Evolutionary conservation across 2,113 vertebrate genomes (phyloP), one percentile per base, ranked within the genome.

Genomic region (Neolamprologus toae): DNA sequence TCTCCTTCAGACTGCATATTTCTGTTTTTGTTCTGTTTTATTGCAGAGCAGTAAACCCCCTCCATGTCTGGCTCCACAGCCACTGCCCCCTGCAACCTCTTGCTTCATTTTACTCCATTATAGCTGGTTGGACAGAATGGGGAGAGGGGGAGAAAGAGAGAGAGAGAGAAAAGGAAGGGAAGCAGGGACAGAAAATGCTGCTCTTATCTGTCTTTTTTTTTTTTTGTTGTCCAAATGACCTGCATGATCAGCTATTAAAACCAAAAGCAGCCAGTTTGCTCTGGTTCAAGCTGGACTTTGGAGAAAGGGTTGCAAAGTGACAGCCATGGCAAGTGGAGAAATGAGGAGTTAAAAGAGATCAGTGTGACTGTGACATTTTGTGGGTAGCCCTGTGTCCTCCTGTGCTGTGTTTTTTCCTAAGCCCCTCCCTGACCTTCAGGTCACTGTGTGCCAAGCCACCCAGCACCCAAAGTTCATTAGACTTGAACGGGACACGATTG

Each of bases 11-110:
- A 92, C 85, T 90, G 88, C 89, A 92, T 90, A 90, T 93, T 93
- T 92, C 85, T 92, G 88, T 90, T 90, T 91, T 94, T 94, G 93
- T 94, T 92, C 92, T 73, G 86, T 95, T 96, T 96, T 95, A 95
- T 91, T 95, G 91, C 92, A 59, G 37, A 92, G 93, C 93, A 91
- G 88, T 96, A 95, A 96, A 95, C 89, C 91, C 88, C 90, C 84
- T 93, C 92, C 90, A 83, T n/a, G 93, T 92, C 92, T 94, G 90
- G 92, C 89, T 94, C 88, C 57, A 31, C 83, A 87, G 87, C 85
- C 83, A 37, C 82, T 92, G 82, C 84, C 85, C 94, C 92, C 88
- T 91, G 42, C 85, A 93, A 93, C 90, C 86, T 93, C 89, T 89
- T 91, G 89, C 90, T 89, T 93, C 82, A 90, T 91, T 94, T 89